phyloP scores from a whole-genome alignment of 92 coral and sea anemone genomes.

The Phenganax marumi region DNA sequence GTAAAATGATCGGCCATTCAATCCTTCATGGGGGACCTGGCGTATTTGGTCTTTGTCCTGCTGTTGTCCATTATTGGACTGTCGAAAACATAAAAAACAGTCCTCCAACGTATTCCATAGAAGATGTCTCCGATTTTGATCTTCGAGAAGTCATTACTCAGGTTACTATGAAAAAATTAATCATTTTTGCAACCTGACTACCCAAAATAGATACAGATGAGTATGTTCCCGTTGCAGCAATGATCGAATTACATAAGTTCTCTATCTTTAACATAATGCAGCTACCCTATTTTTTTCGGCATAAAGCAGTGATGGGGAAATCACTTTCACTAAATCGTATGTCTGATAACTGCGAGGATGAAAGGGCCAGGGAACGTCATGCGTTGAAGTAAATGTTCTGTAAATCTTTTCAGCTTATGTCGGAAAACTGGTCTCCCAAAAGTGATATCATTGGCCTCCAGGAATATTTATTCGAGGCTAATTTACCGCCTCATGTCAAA shows the following conservation, averaged over 20 bases:
- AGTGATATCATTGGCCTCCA: constrained; percentile 11
- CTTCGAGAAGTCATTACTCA: constrained; percentile 26
- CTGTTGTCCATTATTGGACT: constrained; percentile 32
- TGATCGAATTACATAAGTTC: too few relatives aligned
- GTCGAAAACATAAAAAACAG: constrained; percentile 22
- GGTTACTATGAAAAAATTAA: neutral
- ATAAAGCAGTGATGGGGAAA: too few relatives aligned
- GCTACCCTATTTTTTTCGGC: too few relatives aligned
- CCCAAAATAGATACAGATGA: too few relatives aligned
- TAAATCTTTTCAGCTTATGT: constrained; percentile 19
- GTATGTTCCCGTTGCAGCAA: too few relatives aligned
- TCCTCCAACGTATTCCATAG: constrained; percentile 27
- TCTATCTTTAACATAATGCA: too few relatives aligned
- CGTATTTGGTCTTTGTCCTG: constrained; percentile 30
- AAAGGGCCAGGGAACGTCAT: too few relatives aligned
- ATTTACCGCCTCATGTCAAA: constrained; percentile 15
- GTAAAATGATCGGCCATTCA: constrained; percentile 37
- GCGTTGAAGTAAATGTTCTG: too few relatives aligned
- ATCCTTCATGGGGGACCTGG: constrained; percentile 31
- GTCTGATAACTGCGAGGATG: too few relatives aligned
- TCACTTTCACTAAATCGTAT: too few relatives aligned
- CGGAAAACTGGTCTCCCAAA: constrained; percentile 31
- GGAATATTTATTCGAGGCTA: constrained; percentile 28
- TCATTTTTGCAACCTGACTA: too few relatives aligned
- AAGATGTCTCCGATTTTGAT: constrained; percentile 20